A percentile compares a stretch with the other conserved stretches of the same genome.
Conservation (phyloP, 2,888 invertebrate genomes). For the Phymatocera aterrima region DNA sequence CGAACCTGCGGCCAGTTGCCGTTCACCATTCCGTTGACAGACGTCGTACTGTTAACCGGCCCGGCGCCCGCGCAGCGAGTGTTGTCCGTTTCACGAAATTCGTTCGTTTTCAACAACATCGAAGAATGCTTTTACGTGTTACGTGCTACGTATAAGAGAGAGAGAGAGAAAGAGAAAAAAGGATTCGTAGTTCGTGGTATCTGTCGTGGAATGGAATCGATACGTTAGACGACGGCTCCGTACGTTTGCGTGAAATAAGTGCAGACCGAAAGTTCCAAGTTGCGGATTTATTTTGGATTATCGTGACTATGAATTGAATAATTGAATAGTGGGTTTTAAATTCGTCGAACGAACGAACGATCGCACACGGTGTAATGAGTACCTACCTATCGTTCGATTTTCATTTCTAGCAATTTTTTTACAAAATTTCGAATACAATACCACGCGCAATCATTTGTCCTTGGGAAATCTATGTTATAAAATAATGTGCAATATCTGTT, state of each 20-base stretch:
- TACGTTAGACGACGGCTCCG: not conserved
- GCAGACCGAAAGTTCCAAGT: not conserved
- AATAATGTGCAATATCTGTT: too few species aligned
- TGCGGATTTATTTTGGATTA: conserved; percentile 32
- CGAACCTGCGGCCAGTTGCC: conserved; percentile 48
- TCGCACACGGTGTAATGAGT: too few species aligned
- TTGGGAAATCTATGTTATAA: too few species aligned
- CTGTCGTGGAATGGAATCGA: not conserved
- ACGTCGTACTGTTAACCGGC: conserved; percentile 55
- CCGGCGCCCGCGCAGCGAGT: conserved; percentile 1
- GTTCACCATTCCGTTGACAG: conserved; percentile 66
- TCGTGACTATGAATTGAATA: conserved; percentile 5
- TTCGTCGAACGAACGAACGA: too few species aligned
- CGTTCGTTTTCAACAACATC: not conserved
- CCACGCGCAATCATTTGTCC: too few species aligned
- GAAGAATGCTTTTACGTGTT: not conserved
- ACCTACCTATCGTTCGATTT: too few species aligned
- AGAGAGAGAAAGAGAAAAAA: not conserved
- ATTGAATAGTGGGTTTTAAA: not conserved
- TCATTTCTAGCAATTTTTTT: too few species aligned
- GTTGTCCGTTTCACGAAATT: too few species aligned
- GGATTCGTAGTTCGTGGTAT: not conserved
- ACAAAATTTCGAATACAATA: too few species aligned
- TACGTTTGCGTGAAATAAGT: conserved; percentile 20
- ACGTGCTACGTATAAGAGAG: not conserved